Evolutionary conservation across 2,888 invertebrate genomes (phyloP).

Genomic region (Drosophila ustulata): DNA sequence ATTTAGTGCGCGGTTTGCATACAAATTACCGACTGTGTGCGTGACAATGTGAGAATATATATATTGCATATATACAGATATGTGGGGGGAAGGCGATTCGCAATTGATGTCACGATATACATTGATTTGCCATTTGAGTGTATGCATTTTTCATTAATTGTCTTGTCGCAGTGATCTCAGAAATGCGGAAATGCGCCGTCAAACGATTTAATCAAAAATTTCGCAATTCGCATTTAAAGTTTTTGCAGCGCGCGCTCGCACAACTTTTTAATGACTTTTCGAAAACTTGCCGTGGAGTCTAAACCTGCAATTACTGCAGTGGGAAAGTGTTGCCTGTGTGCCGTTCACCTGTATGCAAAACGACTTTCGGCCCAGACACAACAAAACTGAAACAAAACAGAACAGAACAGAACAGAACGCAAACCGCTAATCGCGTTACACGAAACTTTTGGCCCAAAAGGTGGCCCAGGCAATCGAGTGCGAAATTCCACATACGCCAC

Average conservation of each 20-base stretch:
- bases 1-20: constrained; percentile 84
- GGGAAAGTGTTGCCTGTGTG: background rate
- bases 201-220: constrained; percentile 82
- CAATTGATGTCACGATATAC: constrained; percentile 83
- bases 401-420: constrained; percentile 70
- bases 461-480: constrained; percentile 72
- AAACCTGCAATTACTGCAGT: constrained; percentile 74
- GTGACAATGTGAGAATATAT: constrained; percentile 63
- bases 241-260: constrained; percentile 48
- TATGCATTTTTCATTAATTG: constrained; percentile 84
- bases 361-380: constrained; percentile 57
- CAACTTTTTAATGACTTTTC: constrained; percentile 84
- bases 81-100: constrained; percentile 52
- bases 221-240: constrained; percentile 74
- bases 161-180: constrained; percentile 41
- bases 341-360: constrained; percentile 38
- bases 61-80: constrained; percentile 17
- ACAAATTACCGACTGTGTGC: constrained; percentile 73
- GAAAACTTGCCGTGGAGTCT: constrained; percentile 63
- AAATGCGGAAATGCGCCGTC: constrained; percentile 35
- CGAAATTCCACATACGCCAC: constrained; percentile 79
- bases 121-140: constrained; percentile 81
- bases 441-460: constrained; percentile 66
- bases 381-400: constrained; percentile 3
- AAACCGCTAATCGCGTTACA: constrained; percentile 81